phyloP scores from a whole-genome alignment of 2,113 vertebrate species.

The Sander vitreus region DNA sequence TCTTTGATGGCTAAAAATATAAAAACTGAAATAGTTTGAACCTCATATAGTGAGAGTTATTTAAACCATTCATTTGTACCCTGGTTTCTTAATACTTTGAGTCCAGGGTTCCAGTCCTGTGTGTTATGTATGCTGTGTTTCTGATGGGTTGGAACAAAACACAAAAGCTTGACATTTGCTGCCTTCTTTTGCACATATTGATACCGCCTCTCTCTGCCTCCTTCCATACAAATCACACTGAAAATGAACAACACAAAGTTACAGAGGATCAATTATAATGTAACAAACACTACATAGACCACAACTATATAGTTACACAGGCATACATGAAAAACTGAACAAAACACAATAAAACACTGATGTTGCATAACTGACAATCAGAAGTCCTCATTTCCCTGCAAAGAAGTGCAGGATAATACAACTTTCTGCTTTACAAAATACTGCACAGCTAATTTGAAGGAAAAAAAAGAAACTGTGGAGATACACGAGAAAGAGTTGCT shows the following conservation, averaged over 20 bases:
- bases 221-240: conserved; percentile 15
- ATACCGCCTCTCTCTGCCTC: conserved; percentile 14
- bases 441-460: conserved; percentile 66
- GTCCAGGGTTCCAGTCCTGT: conserved; percentile 29
- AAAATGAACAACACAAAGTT: conserved; percentile 64
- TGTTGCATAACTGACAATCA: conserved; percentile 41
- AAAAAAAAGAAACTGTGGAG: conserved; percentile 72
- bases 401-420: conserved; percentile 49
- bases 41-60: conserved; percentile 26
- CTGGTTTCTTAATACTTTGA: conserved; percentile 13
- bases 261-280: conserved; percentile 49
- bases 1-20: conserved; percentile 58
- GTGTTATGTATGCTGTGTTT: conserved; percentile 31
- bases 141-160: conserved; percentile 18
- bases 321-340: conserved; percentile 47
- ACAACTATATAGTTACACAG: conserved; percentile 54
- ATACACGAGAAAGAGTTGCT: conserved; percentile 2
- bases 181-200: conserved; percentile 7
- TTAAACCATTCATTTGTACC: conserved; percentile 16
- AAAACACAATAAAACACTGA: conserved; percentile 55
- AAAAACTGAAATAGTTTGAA: conserved; percentile 22
- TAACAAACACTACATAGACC: conserved; percentile 63
- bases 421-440: conserved; percentile 76
- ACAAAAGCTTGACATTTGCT: conserved; percentile 1
- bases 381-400: conserved; percentile 20